Percentiles rank a stretch among this genome's conserved stretches.
phyloP scores from a whole-genome alignment of 1,140 invertebrate genomes.

The Coptotermes formosanus region DNA sequence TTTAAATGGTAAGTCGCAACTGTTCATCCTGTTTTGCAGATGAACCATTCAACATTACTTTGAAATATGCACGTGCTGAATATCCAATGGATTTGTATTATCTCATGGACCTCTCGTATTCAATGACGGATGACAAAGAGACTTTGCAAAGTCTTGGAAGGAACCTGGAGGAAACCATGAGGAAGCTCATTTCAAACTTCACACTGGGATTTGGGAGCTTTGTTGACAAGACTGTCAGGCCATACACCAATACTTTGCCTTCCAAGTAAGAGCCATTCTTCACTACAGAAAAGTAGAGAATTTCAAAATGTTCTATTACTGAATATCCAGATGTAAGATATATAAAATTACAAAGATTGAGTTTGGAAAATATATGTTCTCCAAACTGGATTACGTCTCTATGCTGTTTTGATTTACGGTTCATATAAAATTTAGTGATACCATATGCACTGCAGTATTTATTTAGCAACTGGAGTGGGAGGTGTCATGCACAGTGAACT shows the following conservation, averaged over 20 bases:
- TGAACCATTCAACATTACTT: not conserved
- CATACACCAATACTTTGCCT: not conserved
- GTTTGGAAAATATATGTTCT: no score
- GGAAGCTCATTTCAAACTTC: not conserved
- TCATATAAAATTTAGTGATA: no score
- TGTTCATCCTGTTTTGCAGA: not conserved
- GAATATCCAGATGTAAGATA: no score
- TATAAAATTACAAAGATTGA: no score
- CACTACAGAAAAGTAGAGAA: no score
- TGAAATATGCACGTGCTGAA: slow-evolving; percentile 1
- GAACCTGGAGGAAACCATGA: slow-evolving; percentile 48
- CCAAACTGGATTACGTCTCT: no score
- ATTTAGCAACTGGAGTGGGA: no score
- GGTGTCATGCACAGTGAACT: no score
- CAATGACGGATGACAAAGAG: slow-evolving; percentile 84
- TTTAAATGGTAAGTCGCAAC: not conserved
- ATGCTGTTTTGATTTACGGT: no score
- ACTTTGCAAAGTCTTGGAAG: slow-evolving; percentile 74
- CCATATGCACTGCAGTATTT: no score
- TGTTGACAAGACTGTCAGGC: not conserved
- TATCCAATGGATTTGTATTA: slow-evolving; percentile 93
- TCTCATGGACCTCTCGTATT: slow-evolving; percentile 86
- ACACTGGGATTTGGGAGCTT: not conserved
- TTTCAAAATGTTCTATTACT: no score
- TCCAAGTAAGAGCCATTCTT: slow-evolving; percentile 52